Conservation (phyloP, 2,888 invertebrate genomes). For the Cephus pygmeus region DNA sequence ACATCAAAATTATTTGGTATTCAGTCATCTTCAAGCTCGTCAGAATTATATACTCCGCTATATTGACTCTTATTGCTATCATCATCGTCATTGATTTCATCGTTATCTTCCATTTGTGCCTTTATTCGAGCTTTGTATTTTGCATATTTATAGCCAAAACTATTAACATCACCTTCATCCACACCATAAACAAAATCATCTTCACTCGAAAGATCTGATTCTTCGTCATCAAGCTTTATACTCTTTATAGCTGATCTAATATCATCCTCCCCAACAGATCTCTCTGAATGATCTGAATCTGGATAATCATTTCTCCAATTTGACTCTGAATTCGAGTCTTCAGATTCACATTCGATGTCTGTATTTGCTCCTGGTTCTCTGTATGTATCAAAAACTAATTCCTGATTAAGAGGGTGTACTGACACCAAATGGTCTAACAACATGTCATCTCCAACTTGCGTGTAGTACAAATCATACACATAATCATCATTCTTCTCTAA, state of each 20-base stretch:
- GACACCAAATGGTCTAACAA: slow-evolving; percentile 64
- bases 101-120: slow-evolving; percentile 45
- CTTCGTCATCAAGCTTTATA: slow-evolving; percentile 56
- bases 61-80: slow-evolving; percentile 25
- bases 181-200: slow-evolving; percentile 58
- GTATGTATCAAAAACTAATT: slow-evolving; percentile 58
- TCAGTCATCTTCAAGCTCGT: slow-evolving; percentile 19
- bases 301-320: slow-evolving; percentile 85
- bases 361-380: slow-evolving; percentile 42
- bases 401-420: slow-evolving; percentile 64
- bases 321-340: slow-evolving; percentile 84
- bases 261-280: slow-evolving; percentile 73
- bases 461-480: slow-evolving; percentile 76
- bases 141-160: slow-evolving; percentile 76
- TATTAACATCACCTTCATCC: slow-evolving; percentile 69
- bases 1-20: background rate
- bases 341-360: slow-evolving; percentile 66
- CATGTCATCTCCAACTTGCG: slow-evolving; percentile 67
- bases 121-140: slow-evolving; percentile 72
- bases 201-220: slow-evolving; percentile 68
- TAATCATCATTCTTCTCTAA: slow-evolving; percentile 59
- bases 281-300: slow-evolving; percentile 72
- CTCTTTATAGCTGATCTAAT: slow-evolving; percentile 70
- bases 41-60: slow-evolving; percentile 20
- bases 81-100: slow-evolving; percentile 22